Evolutionary conservation across 2,113 vertebrate genomes (phyloP).

Genomic region (Geococcyx californianus): DNA sequence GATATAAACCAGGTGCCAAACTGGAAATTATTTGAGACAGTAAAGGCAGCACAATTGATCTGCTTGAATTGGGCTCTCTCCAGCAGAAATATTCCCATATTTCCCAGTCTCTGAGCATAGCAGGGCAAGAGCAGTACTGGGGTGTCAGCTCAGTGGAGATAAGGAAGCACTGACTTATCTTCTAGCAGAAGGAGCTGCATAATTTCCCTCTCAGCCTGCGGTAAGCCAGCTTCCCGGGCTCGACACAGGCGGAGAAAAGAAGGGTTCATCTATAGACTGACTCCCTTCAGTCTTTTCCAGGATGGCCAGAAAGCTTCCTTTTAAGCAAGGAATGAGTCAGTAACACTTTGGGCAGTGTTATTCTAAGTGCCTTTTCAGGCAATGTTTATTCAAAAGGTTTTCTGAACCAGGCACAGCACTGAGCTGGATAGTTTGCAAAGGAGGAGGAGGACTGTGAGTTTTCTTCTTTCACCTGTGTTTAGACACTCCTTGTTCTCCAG

Average conservation of each 20-base stretch:
- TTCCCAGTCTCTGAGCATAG: background rate
- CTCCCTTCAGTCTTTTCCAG: background rate
- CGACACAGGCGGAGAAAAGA: background rate
- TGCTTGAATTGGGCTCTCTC: background rate
- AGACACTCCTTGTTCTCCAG: background rate
- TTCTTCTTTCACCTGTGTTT: background rate
- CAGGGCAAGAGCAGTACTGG: background rate
- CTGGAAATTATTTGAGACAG: background rate
- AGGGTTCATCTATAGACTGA: background rate
- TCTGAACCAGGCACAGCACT: background rate
- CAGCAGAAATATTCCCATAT: background rate
- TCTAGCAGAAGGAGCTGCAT: background rate
- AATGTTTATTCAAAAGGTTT: background rate
- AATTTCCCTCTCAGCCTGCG: background rate
- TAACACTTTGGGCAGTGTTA: background rate
- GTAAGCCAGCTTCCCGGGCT: background rate
- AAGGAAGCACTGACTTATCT: background rate
- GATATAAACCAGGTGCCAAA: background rate
- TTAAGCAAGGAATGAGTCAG: background rate
- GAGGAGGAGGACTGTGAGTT: background rate
- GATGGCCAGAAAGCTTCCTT: background rate
- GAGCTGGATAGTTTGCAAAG: background rate
- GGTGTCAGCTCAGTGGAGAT: fast-evolving
- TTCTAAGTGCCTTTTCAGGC: background rate
- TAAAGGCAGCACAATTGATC: background rate